Conservation (phyloP, 2,888 invertebrate genomes). For the Melanostoma mellinum region DNA sequence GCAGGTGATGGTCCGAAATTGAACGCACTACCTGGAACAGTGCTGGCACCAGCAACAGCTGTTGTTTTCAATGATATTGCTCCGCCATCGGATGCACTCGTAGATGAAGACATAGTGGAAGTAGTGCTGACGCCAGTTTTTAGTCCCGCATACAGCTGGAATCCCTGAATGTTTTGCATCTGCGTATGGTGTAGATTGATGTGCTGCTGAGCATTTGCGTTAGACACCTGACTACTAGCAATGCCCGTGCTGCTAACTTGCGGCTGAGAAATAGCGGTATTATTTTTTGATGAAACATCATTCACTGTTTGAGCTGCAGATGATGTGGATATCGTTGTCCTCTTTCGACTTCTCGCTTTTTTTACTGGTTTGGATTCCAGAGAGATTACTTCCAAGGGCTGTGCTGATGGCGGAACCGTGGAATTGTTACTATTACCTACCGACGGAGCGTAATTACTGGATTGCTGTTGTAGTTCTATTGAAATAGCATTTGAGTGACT, state of each 20-base stretch:
- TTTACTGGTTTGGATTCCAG: constrained; percentile 62
- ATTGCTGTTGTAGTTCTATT: constrained; percentile 69
- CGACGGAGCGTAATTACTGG: constrained; percentile 53
- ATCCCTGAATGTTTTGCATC: constrained; percentile 81
- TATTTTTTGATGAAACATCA: constrained; percentile 73
- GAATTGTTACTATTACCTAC: constrained; percentile 44
- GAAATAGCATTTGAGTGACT: constrained; percentile 64
- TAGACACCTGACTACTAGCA: constrained; percentile 45
- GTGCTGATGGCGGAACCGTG: constrained; percentile 53
- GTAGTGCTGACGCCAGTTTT: constrained; percentile 81
- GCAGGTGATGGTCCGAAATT: constrained; percentile 90
- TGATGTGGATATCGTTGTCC: constrained; percentile 45
- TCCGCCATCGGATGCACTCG: constrained; percentile 73
- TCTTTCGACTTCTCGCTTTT: constrained; percentile 62
- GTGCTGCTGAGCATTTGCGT: constrained; percentile 73
- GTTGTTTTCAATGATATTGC: constrained; percentile 86
- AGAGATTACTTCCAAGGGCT: constrained; percentile 74
- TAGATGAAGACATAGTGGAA: constrained; percentile 66
- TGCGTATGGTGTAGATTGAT: constrained; percentile 74
- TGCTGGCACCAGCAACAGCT: constrained; percentile 83
- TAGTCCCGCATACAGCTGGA: constrained; percentile 85
- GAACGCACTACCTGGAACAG: constrained; percentile 92
- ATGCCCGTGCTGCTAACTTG: constrained; percentile 53
- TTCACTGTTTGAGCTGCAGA: constrained; percentile 57
- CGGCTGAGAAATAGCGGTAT: constrained; percentile 53